Conservation (phyloP, 2,888 invertebrate genomes). For the Diadegma fenestrale region DNA sequence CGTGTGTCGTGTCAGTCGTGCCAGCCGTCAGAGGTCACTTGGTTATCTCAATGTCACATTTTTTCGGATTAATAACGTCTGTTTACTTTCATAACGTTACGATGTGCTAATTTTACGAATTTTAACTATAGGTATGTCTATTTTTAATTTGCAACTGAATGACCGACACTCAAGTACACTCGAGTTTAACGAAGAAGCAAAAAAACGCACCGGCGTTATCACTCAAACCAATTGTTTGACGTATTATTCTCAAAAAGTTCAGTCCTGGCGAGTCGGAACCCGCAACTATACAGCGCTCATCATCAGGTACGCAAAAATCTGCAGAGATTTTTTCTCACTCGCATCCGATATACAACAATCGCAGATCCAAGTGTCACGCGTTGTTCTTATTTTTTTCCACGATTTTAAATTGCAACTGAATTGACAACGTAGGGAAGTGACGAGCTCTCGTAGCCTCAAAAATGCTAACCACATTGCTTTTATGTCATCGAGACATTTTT, state of each 20-base stretch:
- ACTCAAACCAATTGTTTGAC: background rate
- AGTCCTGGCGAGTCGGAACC: background rate
- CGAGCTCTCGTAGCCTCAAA: too few relatives aligned
- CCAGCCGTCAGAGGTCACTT: constrained; percentile 2
- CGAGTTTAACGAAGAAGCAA: constrained; percentile 12
- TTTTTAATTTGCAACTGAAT: constrained; percentile 40
- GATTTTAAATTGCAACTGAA: too few relatives aligned
- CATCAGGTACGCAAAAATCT: background rate
- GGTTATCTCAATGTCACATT: constrained; percentile 23
- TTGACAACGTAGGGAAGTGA: too few relatives aligned
- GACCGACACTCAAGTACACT: constrained; percentile 13
- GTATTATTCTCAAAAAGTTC: background rate
- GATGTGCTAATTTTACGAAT: constrained; percentile 27
- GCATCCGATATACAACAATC: background rate
- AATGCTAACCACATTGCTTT: too few relatives aligned
- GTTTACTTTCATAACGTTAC: background rate
- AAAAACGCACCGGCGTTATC: constrained; percentile 26
- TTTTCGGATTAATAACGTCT: constrained; percentile 22
- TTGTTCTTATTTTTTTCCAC: background rate
- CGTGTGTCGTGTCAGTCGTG: background rate
- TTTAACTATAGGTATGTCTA: constrained; percentile 17
- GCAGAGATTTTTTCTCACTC: background rate
- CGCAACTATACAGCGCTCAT: background rate
- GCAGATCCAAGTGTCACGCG: background rate
- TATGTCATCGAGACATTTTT: too few relatives aligned